phyloP scores from a whole-genome alignment of 1,140 invertebrate species.

The Drosophila sp. region DNA sequence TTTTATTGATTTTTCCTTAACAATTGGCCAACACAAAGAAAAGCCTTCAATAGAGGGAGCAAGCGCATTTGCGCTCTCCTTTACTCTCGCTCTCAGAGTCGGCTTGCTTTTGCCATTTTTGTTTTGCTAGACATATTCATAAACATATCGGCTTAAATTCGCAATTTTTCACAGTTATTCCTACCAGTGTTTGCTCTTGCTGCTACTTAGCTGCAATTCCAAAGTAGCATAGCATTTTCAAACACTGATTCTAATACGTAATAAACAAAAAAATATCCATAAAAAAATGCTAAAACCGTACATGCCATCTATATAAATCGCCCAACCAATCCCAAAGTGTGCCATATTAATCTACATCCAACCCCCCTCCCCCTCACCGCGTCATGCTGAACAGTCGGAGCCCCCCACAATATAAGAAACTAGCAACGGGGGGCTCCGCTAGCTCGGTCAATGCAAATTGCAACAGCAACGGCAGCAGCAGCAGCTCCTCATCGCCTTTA shows the following conservation, averaged over 20 bases:
- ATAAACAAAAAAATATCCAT: neutral
- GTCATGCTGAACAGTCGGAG: constrained; percentile 71
- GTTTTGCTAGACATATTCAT: constrained; percentile 66
- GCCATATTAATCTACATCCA: constrained; percentile 24
- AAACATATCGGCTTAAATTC: constrained; percentile 22
- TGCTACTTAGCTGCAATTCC: too few species aligned
- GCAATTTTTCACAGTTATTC: too few species aligned
- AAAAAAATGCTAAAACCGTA: constrained; percentile 6
- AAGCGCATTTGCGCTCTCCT: constrained; percentile 18
- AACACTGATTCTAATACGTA: too few species aligned
- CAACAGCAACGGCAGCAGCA: neutral
- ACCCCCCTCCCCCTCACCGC: constrained; percentile 47
- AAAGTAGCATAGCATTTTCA: too few species aligned
- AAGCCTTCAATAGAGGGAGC: constrained; percentile 40
- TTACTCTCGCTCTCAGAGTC: constrained; percentile 24
- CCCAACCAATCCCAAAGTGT: constrained; percentile 1
- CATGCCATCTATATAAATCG: neutral
- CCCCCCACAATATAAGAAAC: constrained; percentile 71
- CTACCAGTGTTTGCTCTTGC: too few species aligned
- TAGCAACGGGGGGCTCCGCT: constrained; percentile 69
- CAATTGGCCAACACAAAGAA: constrained; percentile 55
- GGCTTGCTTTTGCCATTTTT: constrained; percentile 42
- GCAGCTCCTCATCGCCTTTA: constrained; percentile 34
- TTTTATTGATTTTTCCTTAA: constrained; percentile 75
- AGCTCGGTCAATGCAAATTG: constrained; percentile 48